Conservation (phyloP, 2,888 invertebrate genomes). For the Zhuqinia jingwanae region DNA sequence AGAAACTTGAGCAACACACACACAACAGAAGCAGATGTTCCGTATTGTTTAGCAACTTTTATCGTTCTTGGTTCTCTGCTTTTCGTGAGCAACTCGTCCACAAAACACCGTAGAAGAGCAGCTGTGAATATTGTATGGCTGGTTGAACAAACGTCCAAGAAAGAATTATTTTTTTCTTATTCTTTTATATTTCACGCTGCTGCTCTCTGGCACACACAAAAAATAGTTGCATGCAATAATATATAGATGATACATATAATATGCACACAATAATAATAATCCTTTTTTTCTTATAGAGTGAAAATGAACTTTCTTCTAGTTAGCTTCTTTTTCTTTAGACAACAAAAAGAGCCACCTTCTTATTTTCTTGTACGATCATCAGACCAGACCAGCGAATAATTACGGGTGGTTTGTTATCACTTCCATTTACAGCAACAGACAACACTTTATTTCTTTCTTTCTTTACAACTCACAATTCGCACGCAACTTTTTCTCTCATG, state of each 20-base stretch:
- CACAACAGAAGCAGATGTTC: constrained; percentile 63
- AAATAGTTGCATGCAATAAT: neutral
- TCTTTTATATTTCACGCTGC: too few relatives aligned
- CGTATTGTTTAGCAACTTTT: constrained; percentile 49
- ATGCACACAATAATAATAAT: neutral
- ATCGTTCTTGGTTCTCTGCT: constrained; percentile 17
- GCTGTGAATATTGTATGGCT: constrained; percentile 10
- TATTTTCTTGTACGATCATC: neutral
- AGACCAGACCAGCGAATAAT: constrained; percentile 3
- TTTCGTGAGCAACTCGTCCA: neutral
- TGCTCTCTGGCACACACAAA: neutral
- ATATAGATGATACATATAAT: neutral
- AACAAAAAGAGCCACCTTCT: constrained; percentile 1
- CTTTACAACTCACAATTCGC: constrained; percentile 1
- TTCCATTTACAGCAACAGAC: constrained; percentile 57
- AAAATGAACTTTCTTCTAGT: constrained; percentile 35
- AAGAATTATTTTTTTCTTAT: neutral
- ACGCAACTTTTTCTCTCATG: constrained; percentile 50
- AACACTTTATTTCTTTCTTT: neutral
- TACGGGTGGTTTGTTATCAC: constrained; percentile 64
- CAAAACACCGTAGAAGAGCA: constrained; percentile 32
- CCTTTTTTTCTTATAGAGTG: too few relatives aligned
- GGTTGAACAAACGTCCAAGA: constrained; percentile 6
- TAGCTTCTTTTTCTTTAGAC: constrained; percentile 12
- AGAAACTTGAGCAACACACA: too few relatives aligned